Percentiles rank a stretch among this genome's conserved stretches.
Conservation (phyloP, 2,797 vertebrate species). For the Chelon labrosus region DNA sequence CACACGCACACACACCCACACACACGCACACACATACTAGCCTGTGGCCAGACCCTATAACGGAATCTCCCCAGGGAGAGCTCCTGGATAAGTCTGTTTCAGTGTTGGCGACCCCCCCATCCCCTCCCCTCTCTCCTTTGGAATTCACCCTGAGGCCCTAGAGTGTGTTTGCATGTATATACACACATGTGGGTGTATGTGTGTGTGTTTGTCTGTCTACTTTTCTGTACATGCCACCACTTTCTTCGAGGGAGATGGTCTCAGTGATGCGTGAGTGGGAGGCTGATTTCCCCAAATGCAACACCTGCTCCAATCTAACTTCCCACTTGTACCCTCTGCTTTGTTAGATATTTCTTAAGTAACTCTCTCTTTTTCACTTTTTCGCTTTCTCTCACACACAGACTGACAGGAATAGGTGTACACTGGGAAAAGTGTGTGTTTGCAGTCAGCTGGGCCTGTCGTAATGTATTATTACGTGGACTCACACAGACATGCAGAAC, state of each 20-base stretch:
- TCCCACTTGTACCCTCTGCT: slow-evolving; percentile 79
- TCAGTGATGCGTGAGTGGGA: slow-evolving; percentile 79
- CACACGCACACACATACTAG: slow-evolving; percentile 37
- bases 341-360: slow-evolving; percentile 80
- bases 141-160: slow-evolving; percentile 67
- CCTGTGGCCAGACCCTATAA: slow-evolving; percentile 74
- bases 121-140: slow-evolving; percentile 25
- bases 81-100: slow-evolving; percentile 73
- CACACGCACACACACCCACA: slow-evolving; percentile 19
- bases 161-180: slow-evolving; percentile 51
- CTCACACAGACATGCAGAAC: slow-evolving; percentile 69
- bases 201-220: slow-evolving; percentile 64
- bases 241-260: slow-evolving; percentile 76
- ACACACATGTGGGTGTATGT: slow-evolving; percentile 54
- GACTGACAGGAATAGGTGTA: slow-evolving; percentile 50
- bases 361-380: slow-evolving; percentile 60
- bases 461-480: slow-evolving; percentile 69
- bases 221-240: slow-evolving; percentile 74
- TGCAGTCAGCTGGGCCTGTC: slow-evolving; percentile 47
- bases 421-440: slow-evolving; percentile 32
- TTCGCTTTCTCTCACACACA: slow-evolving; percentile 28
- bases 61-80: slow-evolving; percentile 69
- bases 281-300: slow-evolving; percentile 79
- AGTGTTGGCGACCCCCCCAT: slow-evolving; percentile 54
- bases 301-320: slow-evolving; percentile 72